phyloP scores from a whole-genome alignment of 2,888 invertebrate species.

The Sinotaia quadrata region DNA sequence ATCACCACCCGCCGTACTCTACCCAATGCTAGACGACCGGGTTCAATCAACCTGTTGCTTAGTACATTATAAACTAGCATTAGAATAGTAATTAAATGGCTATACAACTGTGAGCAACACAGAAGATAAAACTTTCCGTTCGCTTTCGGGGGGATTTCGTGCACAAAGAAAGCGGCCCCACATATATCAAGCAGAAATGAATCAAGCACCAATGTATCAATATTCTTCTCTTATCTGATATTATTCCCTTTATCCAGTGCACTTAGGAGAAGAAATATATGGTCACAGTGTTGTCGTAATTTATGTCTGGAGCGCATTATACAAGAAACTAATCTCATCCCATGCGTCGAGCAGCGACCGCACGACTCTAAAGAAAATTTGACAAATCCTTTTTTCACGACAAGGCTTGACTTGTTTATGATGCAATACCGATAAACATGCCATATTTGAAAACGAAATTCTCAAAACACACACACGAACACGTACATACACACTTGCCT shows the following conservation, averaged over 20 bases:
- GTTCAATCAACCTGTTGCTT: too few relatives aligned
- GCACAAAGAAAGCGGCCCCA: slow-evolving; percentile 2
- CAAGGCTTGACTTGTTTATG: slow-evolving; percentile 14
- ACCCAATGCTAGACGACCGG: too few relatives aligned
- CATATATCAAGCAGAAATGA: slow-evolving; percentile 18
- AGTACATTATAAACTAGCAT: too few relatives aligned
- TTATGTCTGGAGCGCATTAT: slow-evolving; percentile 6
- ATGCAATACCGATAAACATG: slow-evolving; percentile 23
- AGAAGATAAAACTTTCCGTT: too few relatives aligned
- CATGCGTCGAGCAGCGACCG: too few relatives aligned
- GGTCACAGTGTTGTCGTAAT: slow-evolving; percentile 10
- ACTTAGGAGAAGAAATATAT: too few relatives aligned
- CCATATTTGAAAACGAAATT: too few relatives aligned
- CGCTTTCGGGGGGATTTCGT: neutral
- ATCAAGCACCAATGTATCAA: slow-evolving; percentile 24
- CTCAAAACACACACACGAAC: too few relatives aligned
- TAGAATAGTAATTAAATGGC: too few relatives aligned
- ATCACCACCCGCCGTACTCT: too few relatives aligned
- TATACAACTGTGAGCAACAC: too few relatives aligned
- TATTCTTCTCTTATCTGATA: slow-evolving; percentile 25
- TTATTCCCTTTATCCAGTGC: slow-evolving; percentile 29
- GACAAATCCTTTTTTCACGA: slow-evolving; percentile 24
- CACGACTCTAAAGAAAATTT: slow-evolving; percentile 7
- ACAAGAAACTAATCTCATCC: too few relatives aligned
- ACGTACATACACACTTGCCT: neutral